A percentile compares a stretch with the other conserved stretches of the same genome.
phyloP scores from a whole-genome alignment of 2,888 invertebrate genomes.

The Oligia latruncula region DNA sequence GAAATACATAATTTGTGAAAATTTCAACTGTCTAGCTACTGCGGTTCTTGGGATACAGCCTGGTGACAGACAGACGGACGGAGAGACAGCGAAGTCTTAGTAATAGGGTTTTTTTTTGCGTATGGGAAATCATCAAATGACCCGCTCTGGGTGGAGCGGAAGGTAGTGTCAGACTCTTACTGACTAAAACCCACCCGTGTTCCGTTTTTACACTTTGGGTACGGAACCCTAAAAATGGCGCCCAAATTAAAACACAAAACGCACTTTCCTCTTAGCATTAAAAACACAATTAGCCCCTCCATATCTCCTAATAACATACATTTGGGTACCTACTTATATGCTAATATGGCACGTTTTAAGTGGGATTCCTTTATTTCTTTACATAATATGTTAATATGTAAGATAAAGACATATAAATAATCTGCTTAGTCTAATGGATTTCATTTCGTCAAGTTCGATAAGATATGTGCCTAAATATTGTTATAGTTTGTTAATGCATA shows the following conservation, averaged over 20 bases:
- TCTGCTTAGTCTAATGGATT: conserved; percentile 62
- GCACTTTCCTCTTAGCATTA: conserved; percentile 35
- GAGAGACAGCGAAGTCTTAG: no score
- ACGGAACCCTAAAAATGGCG: neutral
- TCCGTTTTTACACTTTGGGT: no score
- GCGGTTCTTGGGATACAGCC: no score
- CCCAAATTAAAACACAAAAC: conserved; percentile 15
- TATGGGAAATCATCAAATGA: no score
- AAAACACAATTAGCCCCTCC: conserved; percentile 71
- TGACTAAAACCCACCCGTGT: no score
- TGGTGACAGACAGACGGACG: no score
- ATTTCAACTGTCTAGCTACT: no score
- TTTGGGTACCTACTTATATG: conserved; percentile 67
- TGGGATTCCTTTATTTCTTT: conserved; percentile 50
- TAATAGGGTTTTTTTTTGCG: no score
- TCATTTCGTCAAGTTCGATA: conserved; percentile 32
- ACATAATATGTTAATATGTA: conserved; percentile 64
- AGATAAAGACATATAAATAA: conserved; percentile 71
- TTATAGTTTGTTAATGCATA: neutral
- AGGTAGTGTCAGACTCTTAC: no score
- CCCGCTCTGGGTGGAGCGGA: no score
- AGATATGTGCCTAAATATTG: neutral
- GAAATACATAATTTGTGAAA: no score
- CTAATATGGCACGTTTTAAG: conserved; percentile 74
- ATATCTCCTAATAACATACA: conserved; percentile 75